A percentile compares a stretch with the other conserved stretches of the same genome.
phyloP scores from a whole-genome alignment of 2,888 invertebrate genomes.

The Labia minor region DNA sequence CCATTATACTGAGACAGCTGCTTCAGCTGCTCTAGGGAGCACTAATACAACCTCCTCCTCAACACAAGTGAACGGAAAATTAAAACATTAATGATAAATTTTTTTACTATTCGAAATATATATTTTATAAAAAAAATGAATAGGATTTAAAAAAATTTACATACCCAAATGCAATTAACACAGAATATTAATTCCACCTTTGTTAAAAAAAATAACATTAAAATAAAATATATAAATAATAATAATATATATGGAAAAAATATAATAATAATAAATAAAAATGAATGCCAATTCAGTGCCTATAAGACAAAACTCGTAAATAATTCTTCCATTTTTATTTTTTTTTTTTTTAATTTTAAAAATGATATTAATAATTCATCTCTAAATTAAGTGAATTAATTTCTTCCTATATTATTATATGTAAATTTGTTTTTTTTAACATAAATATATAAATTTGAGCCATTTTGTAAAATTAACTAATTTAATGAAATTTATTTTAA shows the following conservation, averaged over 20 bases:
- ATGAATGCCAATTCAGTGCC: not conserved
- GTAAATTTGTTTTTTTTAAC: not conserved
- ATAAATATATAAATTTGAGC: not conserved
- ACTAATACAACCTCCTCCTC: conserved; percentile 41
- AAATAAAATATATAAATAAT: not conserved
- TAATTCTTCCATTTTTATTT: not conserved
- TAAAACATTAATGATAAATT: conserved; percentile 49
- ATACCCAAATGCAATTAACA: no score
- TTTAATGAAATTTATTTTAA: no score
- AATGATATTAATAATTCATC: not conserved
- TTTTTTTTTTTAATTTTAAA: not conserved
- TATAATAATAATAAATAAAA: not conserved
- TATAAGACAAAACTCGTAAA: not conserved
- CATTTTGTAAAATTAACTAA: not conserved
- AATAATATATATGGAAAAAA: not conserved
- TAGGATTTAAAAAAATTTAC: no score
- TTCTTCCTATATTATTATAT: not conserved
- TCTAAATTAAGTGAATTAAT: not conserved
- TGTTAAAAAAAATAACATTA: not conserved
- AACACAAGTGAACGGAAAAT: conserved; percentile 45
- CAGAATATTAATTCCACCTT: conserved; percentile 15
- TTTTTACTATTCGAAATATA: conserved; percentile 25
- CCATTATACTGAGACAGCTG: conserved; percentile 51
- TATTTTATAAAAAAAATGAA: no score
- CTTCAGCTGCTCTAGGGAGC: conserved; percentile 40